Evolutionary conservation across 2,888 invertebrate genomes (phyloP), one percentile per base, ranked within the genome.

Genomic region (Ceraclea dissimilis): DNA sequence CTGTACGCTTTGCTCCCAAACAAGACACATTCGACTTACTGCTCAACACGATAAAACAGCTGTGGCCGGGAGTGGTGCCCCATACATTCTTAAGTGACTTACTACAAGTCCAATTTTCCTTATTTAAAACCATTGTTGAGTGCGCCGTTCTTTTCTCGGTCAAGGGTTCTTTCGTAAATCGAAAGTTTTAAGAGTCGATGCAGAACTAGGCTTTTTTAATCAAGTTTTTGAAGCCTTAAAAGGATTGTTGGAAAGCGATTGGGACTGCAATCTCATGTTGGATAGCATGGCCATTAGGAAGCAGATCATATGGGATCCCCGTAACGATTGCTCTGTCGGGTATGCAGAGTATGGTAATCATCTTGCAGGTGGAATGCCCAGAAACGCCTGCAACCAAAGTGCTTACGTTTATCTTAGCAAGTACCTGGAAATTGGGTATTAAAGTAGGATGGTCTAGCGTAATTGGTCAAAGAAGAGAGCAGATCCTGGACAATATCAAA

Each of bases 311-410:
- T 46, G 46, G 46, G 46, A 46, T 19, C 18, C 46, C 11, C 2
- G 16, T 2, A 46, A 46, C 18, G 46, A 46, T 13, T 46, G 46
- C 20, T 46, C 18, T 19, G 13, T 46, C 8, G 46, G 46, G 4
- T 46, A 46, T 46, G 8, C 46, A 18, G 46, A 46, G 8, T 46
- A 46, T 13, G 39, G 39, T 4, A 5, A 39, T 8, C 13, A 39
- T 13, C 2, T n/a, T 39, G 2, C 10, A 46, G 18, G 20, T 46
- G 46, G 18, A 46, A 46, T 46, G 46, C 19, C 46, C 46, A 18
- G 46, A 46, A 46, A 46, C 46, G 8, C 46, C 46, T 46, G 46
- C 46, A 5, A 46, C 46, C 18, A 19, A 46, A 46, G 46, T 46
- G 4, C 20, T 46, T n/a, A 46, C 46, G 11, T 46, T 46, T 20